Percentiles rank a stretch among this genome's conserved stretches.
Evolutionary conservation across 2,888 invertebrate genomes (phyloP).

Genomic region (Acanthosoma haemorrhoidale): DNA sequence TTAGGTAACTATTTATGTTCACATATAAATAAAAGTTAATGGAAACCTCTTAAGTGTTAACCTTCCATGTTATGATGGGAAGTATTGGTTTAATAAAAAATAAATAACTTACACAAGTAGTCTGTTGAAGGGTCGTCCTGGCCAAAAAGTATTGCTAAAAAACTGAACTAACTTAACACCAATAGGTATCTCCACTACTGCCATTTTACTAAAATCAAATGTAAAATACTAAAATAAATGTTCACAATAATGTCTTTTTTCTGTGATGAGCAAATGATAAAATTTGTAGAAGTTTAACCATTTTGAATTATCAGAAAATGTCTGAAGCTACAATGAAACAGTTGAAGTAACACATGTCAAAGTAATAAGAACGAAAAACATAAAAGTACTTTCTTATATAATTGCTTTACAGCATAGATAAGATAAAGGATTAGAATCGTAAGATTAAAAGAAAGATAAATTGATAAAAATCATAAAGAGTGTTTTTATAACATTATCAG

Average conservation of each 20-base stretch:
- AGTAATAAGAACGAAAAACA: not conserved
- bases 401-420: not conserved
- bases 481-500: not conserved
- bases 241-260: conserved; percentile 2
- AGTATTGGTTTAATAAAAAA: too few relatives aligned
- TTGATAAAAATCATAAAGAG: not conserved
- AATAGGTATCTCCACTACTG: not conserved
- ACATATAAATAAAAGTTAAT: too few relatives aligned
- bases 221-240: not conserved
- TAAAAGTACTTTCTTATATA: conserved; percentile 10
- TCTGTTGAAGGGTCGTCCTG: conserved; percentile 6
- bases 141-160: not conserved
- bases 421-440: conserved; percentile 9
- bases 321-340: not conserved
- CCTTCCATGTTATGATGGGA: too few relatives aligned
- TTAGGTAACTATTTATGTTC: too few relatives aligned
- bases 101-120: conserved; percentile 20
- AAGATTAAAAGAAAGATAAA: not conserved
- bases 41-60: too few relatives aligned
- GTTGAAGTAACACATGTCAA: not conserved
- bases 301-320: not conserved
- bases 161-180: conserved; percentile 10
- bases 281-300: not conserved
- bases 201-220: conserved; percentile 7
- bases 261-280: conserved; percentile 19